phyloP scores from a whole-genome alignment of 1,140 invertebrate species.

The Orius insidiosus region DNA sequence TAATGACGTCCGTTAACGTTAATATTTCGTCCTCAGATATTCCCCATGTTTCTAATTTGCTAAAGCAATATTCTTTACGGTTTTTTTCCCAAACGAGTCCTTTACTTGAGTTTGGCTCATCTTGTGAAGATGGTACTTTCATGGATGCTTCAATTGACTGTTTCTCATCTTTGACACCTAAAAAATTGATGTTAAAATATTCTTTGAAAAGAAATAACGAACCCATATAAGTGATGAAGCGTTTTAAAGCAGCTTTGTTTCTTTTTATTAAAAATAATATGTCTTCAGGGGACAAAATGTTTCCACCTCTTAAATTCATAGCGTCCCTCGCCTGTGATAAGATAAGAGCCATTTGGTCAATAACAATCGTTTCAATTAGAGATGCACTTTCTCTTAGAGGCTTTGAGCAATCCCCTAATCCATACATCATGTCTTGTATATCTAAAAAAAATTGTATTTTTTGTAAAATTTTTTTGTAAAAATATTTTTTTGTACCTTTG shows the following conservation, averaged over 20 bases:
- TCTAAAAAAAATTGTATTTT: conserved; percentile 28
- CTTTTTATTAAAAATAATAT: conserved; percentile 47
- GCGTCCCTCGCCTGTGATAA: conserved; percentile 36
- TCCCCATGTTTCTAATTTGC: conserved; percentile 3
- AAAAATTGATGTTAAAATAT: neutral
- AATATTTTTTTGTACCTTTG: no score
- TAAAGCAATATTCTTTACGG: conserved; percentile 7
- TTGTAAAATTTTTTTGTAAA: neutral
- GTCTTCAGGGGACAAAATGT: conserved; percentile 34
- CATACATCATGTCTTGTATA: conserved; percentile 53
- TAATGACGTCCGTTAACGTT: conserved; percentile 18
- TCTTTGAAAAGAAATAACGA: neutral
- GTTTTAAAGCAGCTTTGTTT: conserved; percentile 37
- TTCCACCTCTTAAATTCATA: conserved; percentile 28
- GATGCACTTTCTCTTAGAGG: conserved; percentile 43
- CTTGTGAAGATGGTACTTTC: neutral
- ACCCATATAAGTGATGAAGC: conserved; percentile 37
- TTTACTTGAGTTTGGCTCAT: no score
- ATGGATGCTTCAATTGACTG: neutral
- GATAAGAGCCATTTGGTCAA: conserved; percentile 39
- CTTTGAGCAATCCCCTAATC: conserved; percentile 48
- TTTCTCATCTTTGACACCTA: conserved; percentile 11
- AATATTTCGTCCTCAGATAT: conserved; percentile 11
- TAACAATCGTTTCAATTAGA: conserved; percentile 46
- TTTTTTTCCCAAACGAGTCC: conserved; percentile 4